Base-by-base conservation (phyloP, 2,797 vertebrate species). In the Cercopithecus mitis region DNA sequence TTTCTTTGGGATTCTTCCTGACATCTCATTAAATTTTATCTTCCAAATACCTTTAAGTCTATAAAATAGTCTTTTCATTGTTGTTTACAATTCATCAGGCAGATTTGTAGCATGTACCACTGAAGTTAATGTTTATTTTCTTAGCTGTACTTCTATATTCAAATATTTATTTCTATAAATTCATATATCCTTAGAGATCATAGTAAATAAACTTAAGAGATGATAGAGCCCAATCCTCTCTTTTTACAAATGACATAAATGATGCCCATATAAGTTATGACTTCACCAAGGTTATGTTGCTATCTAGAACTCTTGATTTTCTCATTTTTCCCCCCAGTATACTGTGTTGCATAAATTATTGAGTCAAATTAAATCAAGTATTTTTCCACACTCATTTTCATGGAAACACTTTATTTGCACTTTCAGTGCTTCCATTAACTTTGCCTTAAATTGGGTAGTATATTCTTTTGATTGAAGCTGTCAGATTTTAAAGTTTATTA, bases 401-500 rank as follows among this genome's bases (percentile, higher is more conserved):
- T 95, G 30, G 80, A 24, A 76, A 80, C 15, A 57, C 30, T 87
- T n/a, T 93, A 81, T 88, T 97, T 95, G 72, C 15, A 93, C 83
- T 75, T 96, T 92, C 52, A 88, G 47, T 82, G 19, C 61, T 85
- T 95, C 41, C 2, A 85, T 80, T 90, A 95, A 75, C 33, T n/a
- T 93, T 94, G 30, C 55, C 72, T 88, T 94, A 94, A 79, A 77
- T 79, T 95, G 72, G 41, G 15, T 77, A 81, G 84, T 55, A 84
- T n/a, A 88, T 47, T 94, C 50, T 94, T 91, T 94, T 96, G 12
- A 52, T 93, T 77, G 47, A 20, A n/a, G 24, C 45, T 75, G 20
- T 91, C 55, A 94, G 10, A 55, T 87, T 47, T 79, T 83, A 73
- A 89, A 89, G 19, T 77, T 84, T 41, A 64, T 64, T 64, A 64